Percentiles rank a stretch among this genome's conserved stretches.
Evolutionary conservation across 2,113 vertebrate genomes (phyloP).

Genomic region (Gnathonemus echidnorhynchus): DNA sequence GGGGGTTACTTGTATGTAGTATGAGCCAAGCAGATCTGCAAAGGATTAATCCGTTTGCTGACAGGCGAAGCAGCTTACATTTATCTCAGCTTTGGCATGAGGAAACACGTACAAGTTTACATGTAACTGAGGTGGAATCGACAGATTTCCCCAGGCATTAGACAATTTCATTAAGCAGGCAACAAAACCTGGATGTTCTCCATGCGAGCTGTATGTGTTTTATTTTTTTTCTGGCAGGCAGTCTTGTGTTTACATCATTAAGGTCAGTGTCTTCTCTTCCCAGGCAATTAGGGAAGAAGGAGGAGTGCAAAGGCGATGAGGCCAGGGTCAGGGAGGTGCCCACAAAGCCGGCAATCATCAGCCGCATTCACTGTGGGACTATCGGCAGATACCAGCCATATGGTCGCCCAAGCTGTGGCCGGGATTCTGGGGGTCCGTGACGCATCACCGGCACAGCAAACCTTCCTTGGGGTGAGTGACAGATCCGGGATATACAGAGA

Average conservation of each 20-base stretch:
- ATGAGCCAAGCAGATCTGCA: background rate
- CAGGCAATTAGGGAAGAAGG: background rate
- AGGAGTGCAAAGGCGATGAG: background rate
- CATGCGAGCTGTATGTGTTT: background rate
- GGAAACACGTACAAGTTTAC: background rate
- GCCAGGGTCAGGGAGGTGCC: background rate
- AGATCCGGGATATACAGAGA: background rate
- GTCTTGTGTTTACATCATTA: background rate
- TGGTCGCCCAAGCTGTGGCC: background rate
- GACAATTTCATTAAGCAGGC: background rate
- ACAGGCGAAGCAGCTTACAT: background rate
- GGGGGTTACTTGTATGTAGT: background rate
- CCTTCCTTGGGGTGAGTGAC: background rate
- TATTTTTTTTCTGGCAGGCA: background rate
- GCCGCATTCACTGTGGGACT: background rate
- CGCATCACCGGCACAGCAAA: background rate
- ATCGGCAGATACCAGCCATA: constrained; percentile 8
- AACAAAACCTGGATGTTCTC: background rate
- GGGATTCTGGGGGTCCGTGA: background rate
- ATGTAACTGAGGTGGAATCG: background rate
- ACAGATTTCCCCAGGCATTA: background rate
- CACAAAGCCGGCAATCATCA: constrained; percentile 1
- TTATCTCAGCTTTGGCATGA: background rate
- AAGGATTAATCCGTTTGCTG: background rate
- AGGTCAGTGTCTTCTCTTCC: background rate